A percentile compares a stretch with the other conserved stretches of the same genome.
Conservation (phyloP, 2,797 vertebrate species). For the Zalophus californianus region DNA sequence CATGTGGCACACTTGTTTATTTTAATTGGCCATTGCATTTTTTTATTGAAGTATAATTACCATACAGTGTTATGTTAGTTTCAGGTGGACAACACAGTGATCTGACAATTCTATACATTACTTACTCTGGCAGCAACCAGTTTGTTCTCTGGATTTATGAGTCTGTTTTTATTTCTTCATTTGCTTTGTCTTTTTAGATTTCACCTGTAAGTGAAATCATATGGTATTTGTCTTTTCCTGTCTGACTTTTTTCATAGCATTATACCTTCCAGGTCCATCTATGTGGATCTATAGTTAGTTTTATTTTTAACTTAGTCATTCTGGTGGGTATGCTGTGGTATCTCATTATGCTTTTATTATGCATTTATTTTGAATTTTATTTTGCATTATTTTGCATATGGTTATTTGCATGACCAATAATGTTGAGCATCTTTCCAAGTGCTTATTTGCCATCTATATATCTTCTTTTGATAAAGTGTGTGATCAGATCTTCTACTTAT, state of each 20-base stretch:
- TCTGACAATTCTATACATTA: background rate
- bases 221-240: background rate
- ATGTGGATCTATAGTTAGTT: background rate
- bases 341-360: background rate
- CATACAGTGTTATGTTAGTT: background rate
- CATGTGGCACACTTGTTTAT: background rate
- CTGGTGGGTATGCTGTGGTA: rapidly evolving
- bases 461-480: background rate
- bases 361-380: too few relatives aligned
- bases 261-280: background rate
- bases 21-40: background rate
- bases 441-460: background rate
- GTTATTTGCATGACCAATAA: background rate
- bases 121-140: background rate
- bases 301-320: background rate
- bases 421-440: background rate
- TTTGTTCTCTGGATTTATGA: background rate
- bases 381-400: too few relatives aligned
- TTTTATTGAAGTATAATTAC: background rate
- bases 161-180: background rate
- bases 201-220: background rate
- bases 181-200: background rate
- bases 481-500: background rate
- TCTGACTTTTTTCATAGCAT: background rate
- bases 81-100: background rate